phyloP scores from a whole-genome alignment of 1,140 invertebrate genomes.

The Temnothorax longispinosus region DNA sequence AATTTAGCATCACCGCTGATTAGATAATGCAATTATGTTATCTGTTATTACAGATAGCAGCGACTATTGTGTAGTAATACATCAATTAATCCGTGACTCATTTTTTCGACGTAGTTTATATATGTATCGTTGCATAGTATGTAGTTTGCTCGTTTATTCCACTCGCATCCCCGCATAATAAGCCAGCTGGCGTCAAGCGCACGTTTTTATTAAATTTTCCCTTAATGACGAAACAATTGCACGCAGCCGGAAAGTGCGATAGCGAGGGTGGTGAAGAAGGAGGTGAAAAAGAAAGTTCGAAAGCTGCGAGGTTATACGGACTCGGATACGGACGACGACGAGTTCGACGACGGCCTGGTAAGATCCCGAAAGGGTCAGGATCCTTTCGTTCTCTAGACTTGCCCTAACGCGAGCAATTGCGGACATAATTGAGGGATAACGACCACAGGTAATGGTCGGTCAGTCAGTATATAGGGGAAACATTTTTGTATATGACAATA shows the following conservation, averaged over 20 bases:
- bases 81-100: conserved; percentile 19
- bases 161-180: neutral
- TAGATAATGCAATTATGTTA: conserved; percentile 67
- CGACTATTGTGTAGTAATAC: neutral
- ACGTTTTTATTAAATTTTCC: conserved; percentile 14
- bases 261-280: conserved; percentile 84
- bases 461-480: neutral
- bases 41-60: conserved; percentile 28
- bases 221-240: conserved; percentile 65
- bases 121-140: neutral
- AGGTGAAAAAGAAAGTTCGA: conserved; percentile 85
- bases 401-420: conserved; percentile 4
- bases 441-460: neutral
- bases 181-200: neutral
- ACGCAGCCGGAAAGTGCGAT: conserved; percentile 84
- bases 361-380: conserved; percentile 63
- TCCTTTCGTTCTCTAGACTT: conserved; percentile 29
- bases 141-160: conserved; percentile 9
- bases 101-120: conserved; percentile 5
- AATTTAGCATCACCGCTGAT: conserved; percentile 48
- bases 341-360: conserved; percentile 83
- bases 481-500: neutral
- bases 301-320: conserved; percentile 84
- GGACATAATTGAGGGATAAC: neutral
- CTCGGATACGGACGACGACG: conserved; percentile 82